Conservation (phyloP, 1,140 invertebrate species). For the Drosophila bocqueti region DNA sequence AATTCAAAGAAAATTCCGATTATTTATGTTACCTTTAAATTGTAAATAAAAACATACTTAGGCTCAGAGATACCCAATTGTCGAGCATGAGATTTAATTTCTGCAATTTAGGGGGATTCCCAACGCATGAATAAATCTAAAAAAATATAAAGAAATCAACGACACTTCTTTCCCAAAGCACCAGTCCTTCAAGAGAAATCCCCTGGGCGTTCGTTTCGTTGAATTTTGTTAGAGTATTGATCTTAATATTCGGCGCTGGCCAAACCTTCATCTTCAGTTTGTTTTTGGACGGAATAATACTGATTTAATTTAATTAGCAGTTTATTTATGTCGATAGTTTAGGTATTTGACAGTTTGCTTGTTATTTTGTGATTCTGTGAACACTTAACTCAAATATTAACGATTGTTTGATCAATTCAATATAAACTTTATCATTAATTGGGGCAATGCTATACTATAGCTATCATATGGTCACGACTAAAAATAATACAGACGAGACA, state of each 20-base stretch:
- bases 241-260: slow-evolving; percentile 11
- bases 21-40: too few relatives aligned
- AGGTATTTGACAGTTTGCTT: slow-evolving; percentile 45
- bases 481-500: slow-evolving; percentile 31
- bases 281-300: slow-evolving; percentile 4
- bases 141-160: not conserved
- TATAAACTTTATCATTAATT: slow-evolving; percentile 38
- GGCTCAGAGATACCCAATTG: not conserved
- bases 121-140: not conserved
- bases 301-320: slow-evolving; percentile 56
- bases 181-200: not conserved
- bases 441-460: slow-evolving; percentile 11
- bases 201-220: not conserved
- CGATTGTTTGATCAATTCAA: slow-evolving; percentile 22
- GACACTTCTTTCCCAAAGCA: not conserved
- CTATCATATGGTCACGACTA: slow-evolving; percentile 37
- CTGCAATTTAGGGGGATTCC: not conserved
- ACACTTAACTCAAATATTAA: slow-evolving; percentile 31
- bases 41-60: not conserved
- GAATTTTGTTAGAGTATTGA: slow-evolving; percentile 22
- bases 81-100: not conserved
- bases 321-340: slow-evolving; percentile 63
- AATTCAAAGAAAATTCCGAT: too few relatives aligned
- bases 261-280: slow-evolving; percentile 5
- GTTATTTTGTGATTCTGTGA: slow-evolving; percentile 9